Conservation (phyloP, 2,797 vertebrate species). For the Macroramphosus scolopax region DNA sequence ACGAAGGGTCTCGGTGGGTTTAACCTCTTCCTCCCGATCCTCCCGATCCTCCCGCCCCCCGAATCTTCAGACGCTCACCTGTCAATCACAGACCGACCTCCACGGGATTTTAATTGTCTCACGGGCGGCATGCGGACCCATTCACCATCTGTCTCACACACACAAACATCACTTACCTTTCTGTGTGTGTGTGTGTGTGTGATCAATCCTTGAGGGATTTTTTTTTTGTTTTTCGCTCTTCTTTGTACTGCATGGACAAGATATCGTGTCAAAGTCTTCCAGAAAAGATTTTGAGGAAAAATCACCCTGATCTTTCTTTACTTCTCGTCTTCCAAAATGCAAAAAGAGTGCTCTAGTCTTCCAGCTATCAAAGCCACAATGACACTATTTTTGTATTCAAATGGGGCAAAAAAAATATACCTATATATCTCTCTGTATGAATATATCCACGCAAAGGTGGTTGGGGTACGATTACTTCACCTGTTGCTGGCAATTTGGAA, state of each 20-base stretch:
- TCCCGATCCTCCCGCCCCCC: constrained; percentile 17
- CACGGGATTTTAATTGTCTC: constrained; percentile 44
- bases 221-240: constrained; percentile 36
- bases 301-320: constrained; percentile 47
- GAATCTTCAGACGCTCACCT: constrained; percentile 22
- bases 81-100: constrained; percentile 38
- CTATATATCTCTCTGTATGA: constrained; percentile 64
- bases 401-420: constrained; percentile 47
- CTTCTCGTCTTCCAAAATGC: constrained; percentile 76
- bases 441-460: constrained; percentile 66
- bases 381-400: constrained; percentile 80
- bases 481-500: constrained; percentile 44
- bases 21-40: not conserved
- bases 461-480: constrained; percentile 49
- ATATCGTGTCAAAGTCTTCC: constrained; percentile 76
- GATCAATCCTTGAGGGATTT: constrained; percentile 31
- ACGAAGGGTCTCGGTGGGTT: too few species aligned
- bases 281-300: constrained; percentile 67
- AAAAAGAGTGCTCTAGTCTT: constrained; percentile 79
- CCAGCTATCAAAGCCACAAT: constrained; percentile 79
- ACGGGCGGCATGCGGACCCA: constrained; percentile 54
- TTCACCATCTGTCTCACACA: constrained; percentile 29
- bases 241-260: constrained; percentile 68
- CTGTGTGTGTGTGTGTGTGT: constrained; percentile 46
- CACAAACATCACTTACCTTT: constrained; percentile 27